These are phyloP conservation scores for Periparus ater DNA, from an alignment of 2,797 vertebrate species.

Conservation along the genomic window DNA sequence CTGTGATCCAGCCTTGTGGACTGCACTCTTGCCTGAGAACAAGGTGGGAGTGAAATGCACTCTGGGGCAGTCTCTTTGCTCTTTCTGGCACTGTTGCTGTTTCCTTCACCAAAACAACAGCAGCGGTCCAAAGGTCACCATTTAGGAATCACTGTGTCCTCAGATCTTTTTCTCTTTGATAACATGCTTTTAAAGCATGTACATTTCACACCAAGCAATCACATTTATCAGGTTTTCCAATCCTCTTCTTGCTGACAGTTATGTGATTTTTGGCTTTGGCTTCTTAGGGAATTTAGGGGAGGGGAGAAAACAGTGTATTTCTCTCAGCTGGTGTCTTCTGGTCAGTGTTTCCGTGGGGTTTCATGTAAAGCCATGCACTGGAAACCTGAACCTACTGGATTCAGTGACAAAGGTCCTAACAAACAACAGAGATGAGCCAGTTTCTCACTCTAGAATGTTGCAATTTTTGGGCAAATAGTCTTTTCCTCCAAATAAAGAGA, in stretches of 20 bases:
- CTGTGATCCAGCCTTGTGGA: background rate
- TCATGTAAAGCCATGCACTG: background rate
- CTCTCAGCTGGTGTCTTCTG: background rate
- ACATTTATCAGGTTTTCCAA: background rate
- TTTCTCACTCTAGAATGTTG: background rate
- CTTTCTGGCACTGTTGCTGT: background rate
- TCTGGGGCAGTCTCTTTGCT: background rate
- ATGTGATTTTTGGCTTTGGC: conserved; percentile 4
- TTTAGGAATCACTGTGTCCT: background rate
- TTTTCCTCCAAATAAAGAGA: conserved; percentile 11
- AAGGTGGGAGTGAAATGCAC: background rate
- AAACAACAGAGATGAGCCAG: background rate
- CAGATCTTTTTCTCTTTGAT: background rate
- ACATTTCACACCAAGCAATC: background rate
- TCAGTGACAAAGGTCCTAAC: background rate
- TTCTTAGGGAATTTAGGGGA: background rate
- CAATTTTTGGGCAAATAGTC: background rate
- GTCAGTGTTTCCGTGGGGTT: background rate
- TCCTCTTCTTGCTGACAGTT: background rate
- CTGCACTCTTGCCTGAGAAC: background rate
- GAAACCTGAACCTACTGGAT: background rate
- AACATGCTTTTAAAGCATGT: background rate
- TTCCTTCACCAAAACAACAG: background rate
- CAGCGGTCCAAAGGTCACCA: background rate
- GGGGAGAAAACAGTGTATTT: background rate